Evolutionary conservation across 2,888 invertebrate species (phyloP).

Genomic region (Patella ulyssiponensis): DNA sequence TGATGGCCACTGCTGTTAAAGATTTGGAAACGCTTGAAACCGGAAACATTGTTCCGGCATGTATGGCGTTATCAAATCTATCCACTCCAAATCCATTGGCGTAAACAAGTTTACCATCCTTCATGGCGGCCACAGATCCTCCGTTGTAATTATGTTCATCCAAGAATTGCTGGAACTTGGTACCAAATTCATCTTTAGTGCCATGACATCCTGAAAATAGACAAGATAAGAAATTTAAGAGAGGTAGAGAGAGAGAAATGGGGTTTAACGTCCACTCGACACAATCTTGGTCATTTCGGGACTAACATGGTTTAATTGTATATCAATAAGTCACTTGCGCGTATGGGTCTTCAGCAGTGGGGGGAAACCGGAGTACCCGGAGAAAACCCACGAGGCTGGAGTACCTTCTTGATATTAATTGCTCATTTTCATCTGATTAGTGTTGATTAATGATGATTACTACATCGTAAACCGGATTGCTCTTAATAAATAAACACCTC

Average conservation of each 20-base stretch:
- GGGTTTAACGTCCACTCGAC: too few relatives aligned
- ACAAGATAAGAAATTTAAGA: background rate
- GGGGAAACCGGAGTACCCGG: too few relatives aligned
- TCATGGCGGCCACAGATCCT: conserved; percentile 57
- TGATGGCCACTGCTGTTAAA: conserved; percentile 60
- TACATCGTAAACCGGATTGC: too few relatives aligned
- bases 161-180: conserved; percentile 51
- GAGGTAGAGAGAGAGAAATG: too few relatives aligned
- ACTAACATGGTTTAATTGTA: too few relatives aligned
- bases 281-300: too few relatives aligned
- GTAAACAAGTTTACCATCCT: conserved; percentile 53
- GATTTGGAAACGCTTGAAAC: conserved; percentile 61
- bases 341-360: too few relatives aligned
- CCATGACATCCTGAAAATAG: conserved; percentile 37
- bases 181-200: conserved; percentile 46
- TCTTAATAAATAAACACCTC: too few relatives aligned
- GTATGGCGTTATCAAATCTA: conserved; percentile 47
- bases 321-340: too few relatives aligned
- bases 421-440: background rate
- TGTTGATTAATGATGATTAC: background rate
- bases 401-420: background rate
- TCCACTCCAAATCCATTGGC: conserved; percentile 55
- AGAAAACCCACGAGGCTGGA: too few relatives aligned
- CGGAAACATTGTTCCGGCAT: conserved; percentile 44
- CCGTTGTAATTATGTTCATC: conserved; percentile 55